Conservation (phyloP, 2,888 invertebrate species). For the Dusona sp. region DNA sequence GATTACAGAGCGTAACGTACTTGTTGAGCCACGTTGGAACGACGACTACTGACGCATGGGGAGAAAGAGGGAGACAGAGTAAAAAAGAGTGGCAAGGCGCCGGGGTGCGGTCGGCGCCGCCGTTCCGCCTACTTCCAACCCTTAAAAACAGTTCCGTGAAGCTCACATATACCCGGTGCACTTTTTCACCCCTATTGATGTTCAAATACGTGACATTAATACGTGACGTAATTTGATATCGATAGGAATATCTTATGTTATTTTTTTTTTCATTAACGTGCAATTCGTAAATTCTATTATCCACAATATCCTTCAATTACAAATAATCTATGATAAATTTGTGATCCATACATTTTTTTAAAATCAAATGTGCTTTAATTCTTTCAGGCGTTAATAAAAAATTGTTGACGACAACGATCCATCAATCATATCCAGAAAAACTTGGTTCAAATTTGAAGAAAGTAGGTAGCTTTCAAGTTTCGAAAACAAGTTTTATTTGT, state of each 20-base stretch:
- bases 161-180: constrained; percentile 69
- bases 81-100: constrained; percentile 72
- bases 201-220: not conserved
- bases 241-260: not conserved
- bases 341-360: not conserved
- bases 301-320: not conserved
- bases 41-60: constrained; percentile 77
- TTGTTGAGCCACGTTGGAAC: constrained; percentile 82
- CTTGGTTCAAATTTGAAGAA: too few relatives aligned
- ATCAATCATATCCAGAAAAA: not conserved
- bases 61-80: constrained; percentile 20
- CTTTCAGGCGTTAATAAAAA: not conserved
- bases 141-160: constrained; percentile 60
- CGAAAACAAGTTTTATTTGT: not conserved
- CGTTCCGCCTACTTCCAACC: constrained; percentile 66
- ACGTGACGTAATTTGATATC: not conserved
- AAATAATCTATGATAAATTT: not conserved
- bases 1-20: constrained; percentile 72
- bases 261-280: not conserved
- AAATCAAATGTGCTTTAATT: not conserved
- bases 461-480: not conserved
- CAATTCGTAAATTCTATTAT: not conserved
- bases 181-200: not conserved
- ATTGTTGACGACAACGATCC: not conserved
- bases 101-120: constrained; percentile 82